Conservation (phyloP, 2,888 invertebrate species). For the Stictocephala bisonia region DNA sequence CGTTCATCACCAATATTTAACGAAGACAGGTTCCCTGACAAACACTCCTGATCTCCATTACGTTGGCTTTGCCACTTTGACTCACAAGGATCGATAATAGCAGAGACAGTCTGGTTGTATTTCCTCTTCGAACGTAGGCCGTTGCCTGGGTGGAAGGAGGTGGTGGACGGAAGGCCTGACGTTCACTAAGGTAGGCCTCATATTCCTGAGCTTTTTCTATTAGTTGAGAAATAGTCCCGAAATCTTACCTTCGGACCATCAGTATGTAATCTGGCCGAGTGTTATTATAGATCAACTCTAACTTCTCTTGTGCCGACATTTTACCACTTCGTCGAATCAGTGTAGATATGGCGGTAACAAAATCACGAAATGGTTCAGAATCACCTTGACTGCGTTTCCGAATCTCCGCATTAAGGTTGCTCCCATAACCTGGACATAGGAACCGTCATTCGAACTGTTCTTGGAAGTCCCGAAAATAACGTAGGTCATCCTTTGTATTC, state of each 20-base stretch:
- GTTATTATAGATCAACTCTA: not conserved
- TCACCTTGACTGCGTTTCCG: constrained; percentile 5
- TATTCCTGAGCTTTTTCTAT: not conserved
- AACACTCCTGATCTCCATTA: too few relatives aligned
- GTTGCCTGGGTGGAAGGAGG: not conserved
- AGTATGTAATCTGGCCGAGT: not conserved
- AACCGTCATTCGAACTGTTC: not conserved
- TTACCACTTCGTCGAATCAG: not conserved
- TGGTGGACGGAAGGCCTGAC: not conserved
- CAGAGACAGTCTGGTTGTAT: too few relatives aligned
- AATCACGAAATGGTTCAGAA: constrained; percentile 5
- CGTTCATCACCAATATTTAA: too few relatives aligned
- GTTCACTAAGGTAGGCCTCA: not conserved
- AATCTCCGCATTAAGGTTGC: constrained; percentile 2
- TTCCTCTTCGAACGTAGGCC: too few relatives aligned
- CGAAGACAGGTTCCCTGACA: too few relatives aligned
- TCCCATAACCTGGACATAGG: not conserved
- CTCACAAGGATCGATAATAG: too few relatives aligned
- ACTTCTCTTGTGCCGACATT: constrained; percentile 42
- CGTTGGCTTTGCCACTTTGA: too few relatives aligned
- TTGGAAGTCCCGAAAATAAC: not conserved
- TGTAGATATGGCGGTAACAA: not conserved
- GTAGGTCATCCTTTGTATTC: not conserved
- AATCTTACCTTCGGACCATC: not conserved
- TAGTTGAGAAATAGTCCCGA: not conserved